phyloP scores from a whole-genome alignment of 2,113 vertebrate genomes.

The Syngnathus floridae region DNA sequence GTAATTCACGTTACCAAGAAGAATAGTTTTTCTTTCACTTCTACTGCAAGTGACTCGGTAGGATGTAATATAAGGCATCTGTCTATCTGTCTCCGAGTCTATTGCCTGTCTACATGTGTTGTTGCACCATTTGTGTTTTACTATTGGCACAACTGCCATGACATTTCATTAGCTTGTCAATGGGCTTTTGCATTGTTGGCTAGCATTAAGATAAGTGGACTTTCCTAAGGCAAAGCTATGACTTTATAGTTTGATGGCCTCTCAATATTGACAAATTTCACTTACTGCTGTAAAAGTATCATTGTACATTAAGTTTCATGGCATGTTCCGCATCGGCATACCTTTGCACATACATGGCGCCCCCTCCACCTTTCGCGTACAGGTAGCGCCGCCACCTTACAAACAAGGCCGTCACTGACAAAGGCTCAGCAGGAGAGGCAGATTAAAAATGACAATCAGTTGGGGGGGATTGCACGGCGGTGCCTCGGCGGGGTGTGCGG shows the following conservation, averaged over 20 bases:
- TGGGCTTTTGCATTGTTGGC: background rate
- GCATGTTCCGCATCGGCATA: conserved; percentile 3
- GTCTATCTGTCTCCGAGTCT: no score
- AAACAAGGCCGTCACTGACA: conserved; percentile 58
- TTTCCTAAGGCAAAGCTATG: no score
- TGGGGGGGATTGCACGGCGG: conserved; percentile 19
- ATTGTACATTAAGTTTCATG: background rate
- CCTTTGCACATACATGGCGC: conserved; percentile 17
- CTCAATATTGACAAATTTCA: background rate
- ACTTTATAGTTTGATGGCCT: background rate
- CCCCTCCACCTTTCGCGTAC: conserved; percentile 14
- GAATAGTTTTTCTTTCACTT: no score
- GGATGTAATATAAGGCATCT: no score
- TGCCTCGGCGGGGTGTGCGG: conserved; percentile 46
- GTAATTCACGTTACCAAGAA: background rate
- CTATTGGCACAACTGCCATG: background rate
- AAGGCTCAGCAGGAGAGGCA: conserved; percentile 62
- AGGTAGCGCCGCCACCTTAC: conserved; percentile 54
- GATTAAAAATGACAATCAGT: conserved; percentile 80
- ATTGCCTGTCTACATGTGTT: no score
- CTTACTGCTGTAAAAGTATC: background rate
- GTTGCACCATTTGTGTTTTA: no score
- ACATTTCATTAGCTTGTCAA: background rate
- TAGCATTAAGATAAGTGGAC: no score
- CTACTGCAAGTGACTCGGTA: no score